Percentiles rank a stretch among this genome's conserved stretches.
phyloP scores from a whole-genome alignment of 2,797 vertebrate genomes.

The Allobates femoralis region DNA sequence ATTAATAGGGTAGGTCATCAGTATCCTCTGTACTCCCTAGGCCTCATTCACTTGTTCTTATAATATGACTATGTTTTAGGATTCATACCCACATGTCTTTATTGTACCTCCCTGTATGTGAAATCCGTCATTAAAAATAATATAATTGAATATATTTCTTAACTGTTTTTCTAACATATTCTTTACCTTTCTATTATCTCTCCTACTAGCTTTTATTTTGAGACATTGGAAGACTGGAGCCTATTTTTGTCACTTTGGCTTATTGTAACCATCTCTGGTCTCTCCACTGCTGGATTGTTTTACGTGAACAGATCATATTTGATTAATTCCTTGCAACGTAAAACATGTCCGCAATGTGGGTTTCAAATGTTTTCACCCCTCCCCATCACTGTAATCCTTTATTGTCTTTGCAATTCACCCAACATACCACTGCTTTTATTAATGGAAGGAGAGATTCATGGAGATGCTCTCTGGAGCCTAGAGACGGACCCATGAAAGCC shows the following conservation, averaged over 20 bases:
- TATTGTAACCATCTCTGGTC: slow-evolving; percentile 3
- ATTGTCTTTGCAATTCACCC: slow-evolving; percentile 43
- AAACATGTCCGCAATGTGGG: slow-evolving; percentile 34
- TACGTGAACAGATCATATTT: neutral
- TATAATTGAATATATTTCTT: neutral
- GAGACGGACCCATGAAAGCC: neutral
- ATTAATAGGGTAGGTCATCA: too few relatives aligned
- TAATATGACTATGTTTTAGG: too few relatives aligned
- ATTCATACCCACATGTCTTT: neutral
- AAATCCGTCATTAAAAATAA: neutral
- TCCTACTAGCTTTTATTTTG: neutral
- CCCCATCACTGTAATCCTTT: slow-evolving; percentile 34
- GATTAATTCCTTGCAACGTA: slow-evolving; percentile 8
- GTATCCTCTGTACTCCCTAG: too few relatives aligned
- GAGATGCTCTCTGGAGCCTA: slow-evolving; percentile 16
- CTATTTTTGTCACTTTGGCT: slow-evolving; percentile 7
- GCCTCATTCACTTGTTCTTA: too few relatives aligned
- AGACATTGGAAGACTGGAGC: neutral
- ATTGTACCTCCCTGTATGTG: neutral
- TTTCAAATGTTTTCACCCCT: slow-evolving; percentile 17
- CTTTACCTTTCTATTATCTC: neutral
- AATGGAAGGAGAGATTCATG: slow-evolving; percentile 17
- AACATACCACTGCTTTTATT: slow-evolving; percentile 42
- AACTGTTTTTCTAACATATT: too few relatives aligned
- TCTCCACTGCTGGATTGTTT: neutral